Conservation (phyloP, 2,113 vertebrate genomes). For the Arizona elegans region DNA sequence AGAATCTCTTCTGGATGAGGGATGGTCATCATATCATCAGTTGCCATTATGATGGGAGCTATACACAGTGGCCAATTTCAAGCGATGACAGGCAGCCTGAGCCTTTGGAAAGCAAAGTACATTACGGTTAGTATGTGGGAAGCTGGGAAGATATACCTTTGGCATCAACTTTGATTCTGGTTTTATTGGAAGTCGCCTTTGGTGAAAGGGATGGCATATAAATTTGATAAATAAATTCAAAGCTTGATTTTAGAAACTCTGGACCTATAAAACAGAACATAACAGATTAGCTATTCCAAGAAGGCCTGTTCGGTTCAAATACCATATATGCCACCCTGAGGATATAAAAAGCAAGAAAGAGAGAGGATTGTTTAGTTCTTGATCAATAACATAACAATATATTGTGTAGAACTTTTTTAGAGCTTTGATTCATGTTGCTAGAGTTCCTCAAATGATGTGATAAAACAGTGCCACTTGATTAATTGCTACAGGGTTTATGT, state of each 20-base stretch:
- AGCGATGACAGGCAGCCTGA: conserved; percentile 67
- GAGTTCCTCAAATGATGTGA: not conserved
- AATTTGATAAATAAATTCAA: not conserved
- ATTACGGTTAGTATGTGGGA: conserved; percentile 83
- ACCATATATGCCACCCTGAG: not conserved
- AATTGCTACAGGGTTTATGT: not conserved
- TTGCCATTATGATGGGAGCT: conserved; percentile 93
- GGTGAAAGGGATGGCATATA: not conserved
- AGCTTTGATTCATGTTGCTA: not conserved
- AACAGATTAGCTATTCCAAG: not conserved
- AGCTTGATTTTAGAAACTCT: not conserved
- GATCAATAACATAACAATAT: not conserved
- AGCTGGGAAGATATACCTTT: not conserved
- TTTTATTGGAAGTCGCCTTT: not conserved
- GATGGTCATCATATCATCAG: conserved; percentile 85
- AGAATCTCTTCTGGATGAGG: conserved; percentile 90
- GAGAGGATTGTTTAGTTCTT: not conserved
- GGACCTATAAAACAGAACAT: not conserved
- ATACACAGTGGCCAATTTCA: conserved; percentile 82
- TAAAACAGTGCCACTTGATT: not conserved
- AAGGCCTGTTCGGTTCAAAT: too few species aligned
- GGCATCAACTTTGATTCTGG: not conserved
- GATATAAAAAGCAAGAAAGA: not conserved
- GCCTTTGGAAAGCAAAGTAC: conserved; percentile 81
- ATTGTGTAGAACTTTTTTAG: not conserved